A percentile compares a stretch with the other conserved stretches of the same genome.
phyloP scores from a whole-genome alignment of 2,797 vertebrate genomes.

The Pseudochaenichthys georgianus region DNA sequence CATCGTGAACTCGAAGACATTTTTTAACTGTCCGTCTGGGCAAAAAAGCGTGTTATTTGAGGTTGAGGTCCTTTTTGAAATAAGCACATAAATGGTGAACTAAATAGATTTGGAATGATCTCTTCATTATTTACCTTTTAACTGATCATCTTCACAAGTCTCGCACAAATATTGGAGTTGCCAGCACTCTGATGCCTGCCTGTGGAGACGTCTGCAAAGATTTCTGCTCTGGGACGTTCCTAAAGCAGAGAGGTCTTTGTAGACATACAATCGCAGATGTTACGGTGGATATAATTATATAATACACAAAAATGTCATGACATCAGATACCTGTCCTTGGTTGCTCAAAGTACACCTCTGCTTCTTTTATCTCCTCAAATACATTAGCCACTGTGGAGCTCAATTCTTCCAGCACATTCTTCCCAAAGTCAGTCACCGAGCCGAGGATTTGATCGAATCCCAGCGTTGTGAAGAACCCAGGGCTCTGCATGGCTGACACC shows the following conservation, averaged over 20 bases:
- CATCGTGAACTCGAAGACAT: not conserved
- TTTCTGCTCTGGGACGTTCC: slow-evolving; percentile 47
- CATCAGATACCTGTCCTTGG: slow-evolving; percentile 73
- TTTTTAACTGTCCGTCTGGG: not conserved
- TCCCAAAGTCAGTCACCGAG: slow-evolving; percentile 83
- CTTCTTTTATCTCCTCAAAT: slow-evolving; percentile 73
- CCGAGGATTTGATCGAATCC: slow-evolving; percentile 78
- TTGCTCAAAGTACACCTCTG: slow-evolving; percentile 63
- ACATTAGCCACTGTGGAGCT: slow-evolving; percentile 74
- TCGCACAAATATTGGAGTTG: slow-evolving; percentile 85
- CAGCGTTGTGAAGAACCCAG: slow-evolving; percentile 62
- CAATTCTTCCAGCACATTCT: slow-evolving; percentile 81
- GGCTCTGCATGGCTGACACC: slow-evolving; percentile 53
- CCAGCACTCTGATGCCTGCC: slow-evolving; percentile 85
- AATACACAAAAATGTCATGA: not conserved
- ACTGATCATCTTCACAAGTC: slow-evolving; percentile 83
- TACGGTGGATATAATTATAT: not conserved
- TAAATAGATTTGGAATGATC: not conserved
- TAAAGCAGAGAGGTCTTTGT: slow-evolving; percentile 18
- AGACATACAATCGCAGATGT: not conserved
- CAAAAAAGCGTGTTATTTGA: not conserved
- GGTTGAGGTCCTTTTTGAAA: not conserved
- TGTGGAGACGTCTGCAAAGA: slow-evolving; percentile 78
- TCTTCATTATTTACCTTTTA: slow-evolving; percentile 74
- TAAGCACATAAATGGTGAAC: not conserved